A percentile compares a stretch with the other conserved stretches of the same genome.
These are phyloP conservation scores for Chlorospingus semifuscus DNA, from an alignment of 2,797 vertebrate genomes.

Conservation along the genomic window DNA sequence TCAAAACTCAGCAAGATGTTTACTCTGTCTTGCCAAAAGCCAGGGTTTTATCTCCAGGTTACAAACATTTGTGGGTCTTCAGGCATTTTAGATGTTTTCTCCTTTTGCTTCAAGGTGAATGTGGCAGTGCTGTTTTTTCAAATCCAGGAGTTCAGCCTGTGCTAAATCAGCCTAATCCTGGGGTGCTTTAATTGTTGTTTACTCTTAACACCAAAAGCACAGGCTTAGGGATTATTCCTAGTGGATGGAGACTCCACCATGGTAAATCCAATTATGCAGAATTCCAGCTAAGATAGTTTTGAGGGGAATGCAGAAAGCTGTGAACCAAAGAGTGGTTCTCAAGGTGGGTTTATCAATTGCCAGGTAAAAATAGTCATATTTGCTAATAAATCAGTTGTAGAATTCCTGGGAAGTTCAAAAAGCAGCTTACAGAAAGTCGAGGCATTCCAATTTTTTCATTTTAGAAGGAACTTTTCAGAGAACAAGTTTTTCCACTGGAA, in stretches of 20 bases:
- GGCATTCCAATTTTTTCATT: neutral
- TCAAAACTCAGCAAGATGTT: neutral
- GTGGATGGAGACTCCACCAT: neutral
- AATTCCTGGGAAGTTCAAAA: neutral
- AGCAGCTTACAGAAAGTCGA: neutral
- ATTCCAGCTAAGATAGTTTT: neutral
- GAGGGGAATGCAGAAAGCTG: neutral
- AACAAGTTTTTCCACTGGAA: neutral
- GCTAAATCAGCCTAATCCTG: neutral
- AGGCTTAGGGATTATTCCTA: neutral
- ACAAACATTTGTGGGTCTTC: neutral
- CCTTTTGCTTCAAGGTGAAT: neutral
- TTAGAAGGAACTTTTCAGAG: accelerated
- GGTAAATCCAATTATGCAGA: neutral
- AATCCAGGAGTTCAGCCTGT: neutral
- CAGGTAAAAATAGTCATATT: neutral
- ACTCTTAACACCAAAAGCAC: neutral
- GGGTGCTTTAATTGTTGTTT: neutral
- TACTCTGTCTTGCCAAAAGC: neutral
- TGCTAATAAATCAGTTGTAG: neutral
- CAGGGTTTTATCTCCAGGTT: neutral
- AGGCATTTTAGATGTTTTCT: neutral
- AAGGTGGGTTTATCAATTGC: neutral
- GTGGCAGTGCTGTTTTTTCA: neutral
- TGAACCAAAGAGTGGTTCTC: neutral